phyloP scores from a whole-genome alignment of 2,113 vertebrate genomes.

The Rattus rattus region DNA sequence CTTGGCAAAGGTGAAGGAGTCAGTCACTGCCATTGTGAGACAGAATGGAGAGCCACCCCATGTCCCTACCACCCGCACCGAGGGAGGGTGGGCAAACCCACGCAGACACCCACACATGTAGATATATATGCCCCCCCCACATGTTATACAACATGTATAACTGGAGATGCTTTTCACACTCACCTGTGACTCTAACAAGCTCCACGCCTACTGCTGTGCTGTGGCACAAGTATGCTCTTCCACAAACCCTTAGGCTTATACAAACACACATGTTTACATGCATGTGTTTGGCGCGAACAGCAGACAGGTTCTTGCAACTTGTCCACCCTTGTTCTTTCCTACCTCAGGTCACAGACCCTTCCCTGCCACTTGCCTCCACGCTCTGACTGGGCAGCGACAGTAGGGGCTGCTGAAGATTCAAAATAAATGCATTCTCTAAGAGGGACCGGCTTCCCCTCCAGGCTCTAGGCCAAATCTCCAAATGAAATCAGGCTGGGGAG shows the following conservation, averaged over 20 bases:
- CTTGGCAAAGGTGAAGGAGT: conserved; percentile 72
- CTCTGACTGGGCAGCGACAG: neutral
- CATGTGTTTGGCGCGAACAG: neutral
- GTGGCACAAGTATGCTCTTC: neutral
- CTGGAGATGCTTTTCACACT: neutral
- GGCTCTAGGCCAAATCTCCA: conserved; percentile 76
- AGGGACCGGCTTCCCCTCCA: conserved; percentile 50
- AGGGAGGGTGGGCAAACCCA: neutral
- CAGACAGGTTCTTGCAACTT: neutral
- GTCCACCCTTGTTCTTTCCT: neutral
- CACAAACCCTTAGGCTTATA: neutral
- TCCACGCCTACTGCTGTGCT: fast-evolving
- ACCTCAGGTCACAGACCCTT: too few species aligned
- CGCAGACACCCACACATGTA: neutral
- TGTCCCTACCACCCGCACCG: neutral
- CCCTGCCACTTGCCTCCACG: neutral
- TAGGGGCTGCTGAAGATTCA: neutral
- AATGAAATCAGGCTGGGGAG: conserved; percentile 77
- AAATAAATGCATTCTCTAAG: conserved; percentile 50
- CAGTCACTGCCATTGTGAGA: conserved; percentile 49
- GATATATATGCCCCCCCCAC: neutral
- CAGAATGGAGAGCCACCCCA: neutral
- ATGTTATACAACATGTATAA: too few species aligned
- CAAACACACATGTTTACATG: neutral
- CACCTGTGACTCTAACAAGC: fast-evolving